Evolutionary conservation across 2,113 vertebrate genomes (phyloP).

Genomic region (Actenoides hombroni): DNA sequence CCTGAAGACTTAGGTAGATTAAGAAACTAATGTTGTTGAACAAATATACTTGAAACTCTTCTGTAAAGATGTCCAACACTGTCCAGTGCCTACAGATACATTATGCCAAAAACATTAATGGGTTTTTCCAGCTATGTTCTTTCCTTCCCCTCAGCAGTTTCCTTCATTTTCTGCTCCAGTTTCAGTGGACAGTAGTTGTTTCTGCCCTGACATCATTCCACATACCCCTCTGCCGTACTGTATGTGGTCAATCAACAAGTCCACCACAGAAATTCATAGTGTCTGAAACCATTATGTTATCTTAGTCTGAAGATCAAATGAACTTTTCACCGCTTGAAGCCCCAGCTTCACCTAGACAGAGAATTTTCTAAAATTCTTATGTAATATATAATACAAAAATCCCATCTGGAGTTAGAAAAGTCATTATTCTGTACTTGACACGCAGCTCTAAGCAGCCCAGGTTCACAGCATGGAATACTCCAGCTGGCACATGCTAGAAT

Average conservation of each 20-base stretch:
- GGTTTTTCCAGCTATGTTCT: neutral
- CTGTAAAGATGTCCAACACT: neutral
- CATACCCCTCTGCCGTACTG: neutral
- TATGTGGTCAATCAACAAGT: neutral
- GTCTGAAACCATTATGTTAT: neutral
- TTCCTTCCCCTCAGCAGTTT: neutral
- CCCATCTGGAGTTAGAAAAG: neutral
- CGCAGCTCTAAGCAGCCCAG: neutral
- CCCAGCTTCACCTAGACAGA: neutral
- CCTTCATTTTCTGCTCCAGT: neutral
- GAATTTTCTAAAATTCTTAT: neutral
- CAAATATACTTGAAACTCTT: neutral
- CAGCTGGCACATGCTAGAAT: neutral
- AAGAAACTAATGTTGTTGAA: neutral
- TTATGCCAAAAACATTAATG: neutral
- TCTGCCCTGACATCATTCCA: neutral
- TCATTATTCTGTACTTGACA: neutral
- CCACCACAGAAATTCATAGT: neutral
- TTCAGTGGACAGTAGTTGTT: neutral
- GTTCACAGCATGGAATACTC: neutral
- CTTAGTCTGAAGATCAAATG: neutral
- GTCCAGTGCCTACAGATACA: neutral
- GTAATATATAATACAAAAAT: neutral
- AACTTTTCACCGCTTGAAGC: neutral
- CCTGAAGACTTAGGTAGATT: neutral